These are phyloP conservation scores for Athalia rosae DNA, from an alignment of 2,888 invertebrate genomes.

Conservation along the genomic window DNA sequence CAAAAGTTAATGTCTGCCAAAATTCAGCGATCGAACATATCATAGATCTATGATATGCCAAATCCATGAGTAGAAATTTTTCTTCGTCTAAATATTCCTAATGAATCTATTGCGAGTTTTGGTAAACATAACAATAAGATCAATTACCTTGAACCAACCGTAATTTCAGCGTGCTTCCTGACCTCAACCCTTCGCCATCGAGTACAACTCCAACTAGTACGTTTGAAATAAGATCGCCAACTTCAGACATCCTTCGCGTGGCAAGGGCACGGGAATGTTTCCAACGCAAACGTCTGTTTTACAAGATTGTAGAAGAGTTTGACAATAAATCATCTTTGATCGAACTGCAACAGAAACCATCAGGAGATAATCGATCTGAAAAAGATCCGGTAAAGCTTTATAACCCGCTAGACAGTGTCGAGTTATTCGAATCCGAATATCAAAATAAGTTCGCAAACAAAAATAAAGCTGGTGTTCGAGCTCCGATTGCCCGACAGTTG, in stretches of 20 bases:
- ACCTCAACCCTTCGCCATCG: neutral
- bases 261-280: neutral
- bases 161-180: conserved; percentile 35
- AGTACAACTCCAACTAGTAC: conserved; percentile 7
- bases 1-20: neutral
- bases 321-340: neutral
- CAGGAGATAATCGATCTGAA: no score
- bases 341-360: no score
- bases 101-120: neutral
- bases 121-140: conserved; percentile 21
- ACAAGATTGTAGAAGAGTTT: conserved; percentile 6
- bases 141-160: conserved; percentile 23
- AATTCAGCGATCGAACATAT: neutral
- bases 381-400: no score
- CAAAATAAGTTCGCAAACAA: no score
- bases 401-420: no score
- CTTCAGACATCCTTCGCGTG: neutral
- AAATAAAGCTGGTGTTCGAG: no score
- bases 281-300: conserved; percentile 30
- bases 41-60: no score
- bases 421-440: no score
- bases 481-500: neutral
- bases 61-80: neutral
- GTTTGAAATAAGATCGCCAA: conserved; percentile 31
- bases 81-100: neutral